Conservation (phyloP, 1,140 invertebrate genomes). For the Drosophila simulans region DNA sequence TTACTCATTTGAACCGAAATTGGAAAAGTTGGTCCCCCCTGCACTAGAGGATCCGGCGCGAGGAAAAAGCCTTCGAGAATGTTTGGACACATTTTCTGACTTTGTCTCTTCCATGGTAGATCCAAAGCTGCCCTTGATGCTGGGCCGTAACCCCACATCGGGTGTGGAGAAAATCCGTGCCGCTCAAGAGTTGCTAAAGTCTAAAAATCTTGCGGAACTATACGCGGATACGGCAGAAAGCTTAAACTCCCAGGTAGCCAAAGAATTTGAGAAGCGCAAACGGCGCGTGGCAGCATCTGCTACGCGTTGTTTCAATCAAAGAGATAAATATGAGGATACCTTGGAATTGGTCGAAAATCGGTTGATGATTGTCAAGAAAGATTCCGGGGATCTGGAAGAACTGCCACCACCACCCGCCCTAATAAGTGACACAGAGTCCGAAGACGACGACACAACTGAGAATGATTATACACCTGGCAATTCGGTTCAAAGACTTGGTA, state of each 20-base stretch:
- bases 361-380: slow-evolving; percentile 71
- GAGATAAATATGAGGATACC: slow-evolving; percentile 66
- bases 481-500: slow-evolving; percentile 31
- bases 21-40: slow-evolving; percentile 28
- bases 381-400: slow-evolving; percentile 59
- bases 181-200: slow-evolving; percentile 47
- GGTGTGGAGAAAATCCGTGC: slow-evolving; percentile 47
- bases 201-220: slow-evolving; percentile 24
- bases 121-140: not conserved
- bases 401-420: slow-evolving; percentile 56
- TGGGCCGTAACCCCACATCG: slow-evolving; percentile 1
- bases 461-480: slow-evolving; percentile 13
- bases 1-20: slow-evolving; percentile 54
- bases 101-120: slow-evolving; percentile 38
- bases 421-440: slow-evolving; percentile 47
- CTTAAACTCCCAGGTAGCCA: slow-evolving; percentile 41
- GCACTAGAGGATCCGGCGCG: slow-evolving; percentile 56
- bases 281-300: slow-evolving; percentile 41
- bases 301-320: slow-evolving; percentile 56
- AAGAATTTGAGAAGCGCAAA: slow-evolving; percentile 34
- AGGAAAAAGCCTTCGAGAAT: slow-evolving; percentile 64
- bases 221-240: slow-evolving; percentile 44
- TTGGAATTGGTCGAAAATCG: slow-evolving; percentile 70
- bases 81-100: slow-evolving; percentile 49
- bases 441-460: slow-evolving; percentile 64